Conservation (phyloP, 2,113 vertebrate species). For the Poeciliopsis turrubarensis region DNA sequence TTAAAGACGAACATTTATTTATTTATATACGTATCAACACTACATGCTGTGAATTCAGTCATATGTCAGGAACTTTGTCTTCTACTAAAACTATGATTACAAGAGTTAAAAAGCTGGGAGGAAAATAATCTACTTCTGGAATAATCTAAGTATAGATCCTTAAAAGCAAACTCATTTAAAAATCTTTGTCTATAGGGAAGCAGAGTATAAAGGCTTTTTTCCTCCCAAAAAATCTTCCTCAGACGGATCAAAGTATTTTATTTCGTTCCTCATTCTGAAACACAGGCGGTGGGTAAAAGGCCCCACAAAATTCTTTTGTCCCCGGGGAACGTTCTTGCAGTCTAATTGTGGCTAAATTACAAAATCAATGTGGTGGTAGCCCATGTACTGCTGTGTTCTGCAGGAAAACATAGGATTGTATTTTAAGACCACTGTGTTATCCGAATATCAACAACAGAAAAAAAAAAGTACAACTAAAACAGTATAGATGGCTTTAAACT, state of each 20-base stretch:
- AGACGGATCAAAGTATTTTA: not conserved
- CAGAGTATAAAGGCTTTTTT: not conserved
- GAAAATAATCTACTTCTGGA: not conserved
- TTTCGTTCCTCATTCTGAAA: not conserved
- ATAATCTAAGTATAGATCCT: not conserved
- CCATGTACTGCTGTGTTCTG: too few species aligned
- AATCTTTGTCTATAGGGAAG: not conserved
- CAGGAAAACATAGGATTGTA: too few species aligned
- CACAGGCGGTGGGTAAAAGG: not conserved
- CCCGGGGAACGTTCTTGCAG: too few species aligned
- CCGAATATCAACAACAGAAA: not conserved
- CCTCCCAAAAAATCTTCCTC: not conserved
- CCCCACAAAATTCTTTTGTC: not conserved
- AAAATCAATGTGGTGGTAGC: not conserved
- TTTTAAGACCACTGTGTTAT: not conserved
- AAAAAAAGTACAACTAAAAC: not conserved
- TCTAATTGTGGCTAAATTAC: too few species aligned
- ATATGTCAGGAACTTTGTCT: not conserved
- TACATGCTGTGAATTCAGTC: not conserved
- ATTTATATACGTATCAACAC: not conserved
- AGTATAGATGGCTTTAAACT: too few species aligned
- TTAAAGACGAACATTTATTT: not conserved
- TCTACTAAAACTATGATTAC: not conserved
- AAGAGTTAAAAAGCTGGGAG: not conserved
- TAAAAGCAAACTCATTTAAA: not conserved